Base-by-base conservation (phyloP, 2,113 vertebrate species). In the Clinocottus analis region DNA sequence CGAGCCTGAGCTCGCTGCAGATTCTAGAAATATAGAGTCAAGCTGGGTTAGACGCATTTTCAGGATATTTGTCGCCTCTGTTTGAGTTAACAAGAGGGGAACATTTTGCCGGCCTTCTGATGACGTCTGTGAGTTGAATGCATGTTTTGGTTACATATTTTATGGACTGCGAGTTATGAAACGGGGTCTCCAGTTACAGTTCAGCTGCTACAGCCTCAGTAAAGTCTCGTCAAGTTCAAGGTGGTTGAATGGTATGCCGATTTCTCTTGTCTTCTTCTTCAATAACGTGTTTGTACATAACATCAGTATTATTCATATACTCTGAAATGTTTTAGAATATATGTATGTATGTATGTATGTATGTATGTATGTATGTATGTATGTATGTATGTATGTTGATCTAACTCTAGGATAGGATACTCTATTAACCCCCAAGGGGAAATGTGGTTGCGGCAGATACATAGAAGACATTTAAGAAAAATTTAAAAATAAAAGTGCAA, bases 121-220 rank as follows among this genome's bases (percentile, higher is more conserved):
- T 14, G n/a, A 88, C 88, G 87, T 63, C 87, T 72, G 91, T 93
- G 82, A 89, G 90, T 92, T 74, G 47, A 11, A 66, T 8, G 4
- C n/a, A 9, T 7, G 2, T 2, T 17, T 72, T 74, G 27, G 47
- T 13, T 25, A 11, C 37, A 66, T 12, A 25, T n/a, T 75, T 64
- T 37, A 47, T 27, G 17, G 13, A 7, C 3, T 53, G 11, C 1
- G 21, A 4, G 25, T 87, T 83, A 60, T 85, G 51, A 81, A 86
- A 86, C 33, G 0, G 2, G 10, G 33, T 84, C 61, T 83, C 72
- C 56, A 5, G 66, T 85, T 90, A 76, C 65, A 65, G 41, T 11
- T 2, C 63, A 60, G 74, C 55, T 60, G 72, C 59, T 53, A 0
- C 21, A 35, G 77, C 31, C 23, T 1, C 29, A 68, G 8, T 56